Evolutionary conservation across 2,113 vertebrate species (phyloP).

Genomic region (Trinectes maculatus): DNA sequence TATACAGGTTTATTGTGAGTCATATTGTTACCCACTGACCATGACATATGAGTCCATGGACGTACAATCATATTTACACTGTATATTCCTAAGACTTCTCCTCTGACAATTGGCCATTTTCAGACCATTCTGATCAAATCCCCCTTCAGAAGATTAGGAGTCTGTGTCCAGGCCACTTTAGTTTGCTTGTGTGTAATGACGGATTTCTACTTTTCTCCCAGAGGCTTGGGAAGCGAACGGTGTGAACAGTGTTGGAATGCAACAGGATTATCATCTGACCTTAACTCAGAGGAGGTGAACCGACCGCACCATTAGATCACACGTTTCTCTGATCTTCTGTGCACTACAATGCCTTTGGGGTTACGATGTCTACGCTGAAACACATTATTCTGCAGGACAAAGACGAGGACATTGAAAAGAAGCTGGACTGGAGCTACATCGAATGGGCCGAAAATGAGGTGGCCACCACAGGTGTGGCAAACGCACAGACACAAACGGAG

Average conservation of each 20-base stretch:
- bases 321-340: constrained; percentile 49
- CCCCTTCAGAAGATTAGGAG: constrained; percentile 28
- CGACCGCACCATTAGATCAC: constrained; percentile 38
- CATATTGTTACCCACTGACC: too few relatives aligned
- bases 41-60: background rate
- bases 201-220: constrained; percentile 35
- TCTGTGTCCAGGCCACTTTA: constrained; percentile 24
- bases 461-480: constrained; percentile 32
- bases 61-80: background rate
- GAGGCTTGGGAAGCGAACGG: constrained; percentile 44
- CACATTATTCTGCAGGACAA: constrained; percentile 72
- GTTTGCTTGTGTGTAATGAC: constrained; percentile 38
- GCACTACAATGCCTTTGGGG: constrained; percentile 73
- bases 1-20: too few relatives aligned
- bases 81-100: background rate
- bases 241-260: constrained; percentile 66
- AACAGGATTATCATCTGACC: constrained; percentile 66
- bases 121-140: constrained; percentile 23
- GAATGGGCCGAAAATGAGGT: constrained; percentile 75
- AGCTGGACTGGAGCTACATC: constrained; percentile 78
- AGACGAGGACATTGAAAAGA: constrained; percentile 69
- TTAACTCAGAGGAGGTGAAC: constrained; percentile 42
- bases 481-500: constrained; percentile 79
- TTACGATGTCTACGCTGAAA: constrained; percentile 78
- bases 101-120: constrained; percentile 19